Base-by-base conservation (phyloP, 2,888 invertebrate genomes). In the Apeira syringaria region DNA sequence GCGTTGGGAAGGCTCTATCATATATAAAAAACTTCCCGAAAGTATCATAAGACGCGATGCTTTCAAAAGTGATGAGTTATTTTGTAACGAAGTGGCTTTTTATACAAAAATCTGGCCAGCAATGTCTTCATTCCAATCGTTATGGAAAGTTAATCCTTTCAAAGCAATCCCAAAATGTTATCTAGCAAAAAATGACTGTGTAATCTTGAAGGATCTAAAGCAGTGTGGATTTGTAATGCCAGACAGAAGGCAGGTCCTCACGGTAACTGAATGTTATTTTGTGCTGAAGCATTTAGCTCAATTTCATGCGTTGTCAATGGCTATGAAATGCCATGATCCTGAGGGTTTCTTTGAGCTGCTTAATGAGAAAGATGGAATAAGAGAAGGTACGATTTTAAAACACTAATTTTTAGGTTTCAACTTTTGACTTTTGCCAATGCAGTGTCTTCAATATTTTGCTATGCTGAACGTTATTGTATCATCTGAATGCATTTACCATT, bases 51-150 rank as follows among this genome's bases (percentile, higher is more conserved):
- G 92, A 17, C 80, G 94, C n/a, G 94, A 94, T 59, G 92, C 93
- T 0, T 94, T 91, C 61, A 94, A 94, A 70, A 94, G 94, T 63
- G 94, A 94, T 43, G 90, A 92, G 39, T 71, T 94, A 0, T 94
- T 94, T 66, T 91, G 92, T 61, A 94, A 94, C 57, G 94, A 94
- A 73, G 93, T 94, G 0, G 92, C 92, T 5, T 94, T 94, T 65
- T 94, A 94, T 64, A 94, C 91, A 18, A 91, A 91, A 56, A 93
- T 94, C 7, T 92, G 94, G 91, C 94, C 94, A 3, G 91, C 92
- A n/a, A 62, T 94, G 13, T 64, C 87, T 0, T 75, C 82, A 36
- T 93, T 94, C 53, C 94, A 94, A 66, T 64, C 71, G 2, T 71
- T 74, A 36, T 86, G 86, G 80, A 74, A 65, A 36, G 68, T 82